Evolutionary conservation across 2,888 invertebrate genomes (phyloP), one percentile per base, ranked within the genome.

Genomic region (Hypselothyrea guttata): DNA sequence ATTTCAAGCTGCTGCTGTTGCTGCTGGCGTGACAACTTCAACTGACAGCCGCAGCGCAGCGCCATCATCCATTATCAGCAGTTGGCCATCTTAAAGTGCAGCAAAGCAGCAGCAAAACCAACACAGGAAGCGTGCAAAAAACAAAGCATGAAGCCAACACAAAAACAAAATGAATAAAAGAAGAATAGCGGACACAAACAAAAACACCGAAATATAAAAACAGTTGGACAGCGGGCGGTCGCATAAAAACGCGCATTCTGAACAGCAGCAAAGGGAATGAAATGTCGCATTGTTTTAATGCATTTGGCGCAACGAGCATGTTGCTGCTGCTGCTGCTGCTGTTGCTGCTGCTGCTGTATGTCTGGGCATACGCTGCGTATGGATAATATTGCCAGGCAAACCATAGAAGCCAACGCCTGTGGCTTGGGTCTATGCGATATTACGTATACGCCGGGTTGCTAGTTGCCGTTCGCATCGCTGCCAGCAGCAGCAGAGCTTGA

Each of bases 21-120:
- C 72, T 77, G 68, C 70, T 68, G 74, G 81, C 76, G 72, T 85
- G 85, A 85, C 83, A 83, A 75, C 75, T 79, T 74, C 71, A 78
- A 83, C 84, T 83, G 86, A 85, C 84, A 86, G 84, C 63, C 81
- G 60, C 76, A 62, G 75, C 67, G 63, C 73, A 72, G 70, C 68
- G 77, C 69, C 84, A 83, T 84, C 84, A 83, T 85, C 84, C 85
- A 86, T 84, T 84, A 84, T 84, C 86, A 86, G 78, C 86, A 83
- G 78, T 78, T 83, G 72, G 85, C 71, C 85, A 84, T 86, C 85
- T 81, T 84, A 83, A 75, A 76, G 75, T 73, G 85, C 82, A 77
- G 67, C 60, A 63, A 51, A 54, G 63, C 48, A 64, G 54, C 48
- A 64, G 54, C 63, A 69, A 67, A 54, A 72, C 56, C 59, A 65